A percentile compares a stretch with the other conserved stretches of the same genome.
Evolutionary conservation across 37 sponge, comb jelly and placozoan species (phyloP).

Genomic region (Ephydatia muelleri): DNA sequence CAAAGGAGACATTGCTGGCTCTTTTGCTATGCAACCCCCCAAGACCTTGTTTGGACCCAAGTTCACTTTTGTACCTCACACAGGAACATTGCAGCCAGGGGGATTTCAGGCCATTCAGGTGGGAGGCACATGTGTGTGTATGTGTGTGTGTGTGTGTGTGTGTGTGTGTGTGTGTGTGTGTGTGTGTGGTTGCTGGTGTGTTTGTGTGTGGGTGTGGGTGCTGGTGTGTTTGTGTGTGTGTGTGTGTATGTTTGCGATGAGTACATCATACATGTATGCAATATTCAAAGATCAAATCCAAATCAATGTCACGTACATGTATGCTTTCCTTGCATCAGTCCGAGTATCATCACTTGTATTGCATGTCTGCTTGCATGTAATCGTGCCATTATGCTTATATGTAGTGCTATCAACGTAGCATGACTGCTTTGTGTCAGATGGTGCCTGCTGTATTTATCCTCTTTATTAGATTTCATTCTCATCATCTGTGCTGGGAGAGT

Average conservation of each 20-base stretch:
- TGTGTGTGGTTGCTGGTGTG: neutral
- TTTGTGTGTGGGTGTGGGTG: neutral
- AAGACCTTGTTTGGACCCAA: constrained; percentile 83
- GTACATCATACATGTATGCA: no score
- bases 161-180: neutral
- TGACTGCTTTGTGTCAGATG: neutral
- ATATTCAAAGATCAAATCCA: no score
- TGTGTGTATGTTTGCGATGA: no score
- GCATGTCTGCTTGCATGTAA: no score
- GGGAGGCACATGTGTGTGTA: constrained; percentile 4
- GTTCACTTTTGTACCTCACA: constrained; percentile 85
- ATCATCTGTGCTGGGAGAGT: constrained; percentile 79
- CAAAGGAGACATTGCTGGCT: constrained; percentile 86
- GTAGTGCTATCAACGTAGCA: neutral
- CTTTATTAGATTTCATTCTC: constrained; percentile 77
- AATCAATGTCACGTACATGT: no score
- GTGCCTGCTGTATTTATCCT: constrained; percentile 1
- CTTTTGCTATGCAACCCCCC: constrained; percentile 53
- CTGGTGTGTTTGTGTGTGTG: no score
- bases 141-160: constrained; percentile 21
- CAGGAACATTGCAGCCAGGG: constrained; percentile 84
- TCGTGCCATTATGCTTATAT: no score
- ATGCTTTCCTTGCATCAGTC: no score
- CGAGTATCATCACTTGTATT: no score
- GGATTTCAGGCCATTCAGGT: constrained; percentile 92